Base-by-base conservation (phyloP, 2,113 vertebrate species). In the Zingel zingel region DNA sequence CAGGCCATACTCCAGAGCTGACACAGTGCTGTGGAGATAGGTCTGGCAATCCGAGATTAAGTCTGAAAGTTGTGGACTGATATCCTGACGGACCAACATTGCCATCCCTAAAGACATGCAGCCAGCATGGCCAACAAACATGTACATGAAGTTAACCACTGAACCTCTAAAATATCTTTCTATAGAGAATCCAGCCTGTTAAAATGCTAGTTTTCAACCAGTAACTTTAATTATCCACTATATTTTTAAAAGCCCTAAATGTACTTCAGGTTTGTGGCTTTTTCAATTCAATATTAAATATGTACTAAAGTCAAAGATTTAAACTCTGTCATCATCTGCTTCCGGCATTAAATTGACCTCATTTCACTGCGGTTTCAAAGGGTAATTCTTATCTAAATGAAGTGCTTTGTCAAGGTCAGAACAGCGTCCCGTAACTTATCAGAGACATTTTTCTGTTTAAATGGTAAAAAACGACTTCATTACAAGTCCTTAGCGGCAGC, bases 351-450 rank as follows among this genome's bases (percentile, higher is more conserved):
- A 63, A 74, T 75, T 88, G 90, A 92, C 88, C 87, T 86, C 77
- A 88, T 89, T 91, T 74, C 51, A 25, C 72, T 4, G 16, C 69
- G 21, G 69, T 84, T 89, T 81, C 16, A 7, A 77, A 77, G 78
- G 76, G 56, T 79, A 81, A 89, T 50, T 73, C 76, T 87, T 90
- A 89, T 93, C 92, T 89, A 90, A 91, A 91, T 86, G 3, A 94
- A 88, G 86, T 84, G 64, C 85, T 92, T 81, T 85, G 79, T 86
- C 89, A 93, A 90, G 93, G 93, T 91, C 84, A 81, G 56, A 87
- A 82, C 68, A 14, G 21, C 77, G 81, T 88, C 79, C 86, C 39
- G 10, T 83, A 75, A 86, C 88, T 87, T 87, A 87, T 86, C 84
- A 64, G 53, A 71, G 81, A 62, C 84, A 69, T 86, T 87, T 74